phyloP scores from a whole-genome alignment of 2,888 invertebrate genomes.

The Druceiella hillmani region DNA sequence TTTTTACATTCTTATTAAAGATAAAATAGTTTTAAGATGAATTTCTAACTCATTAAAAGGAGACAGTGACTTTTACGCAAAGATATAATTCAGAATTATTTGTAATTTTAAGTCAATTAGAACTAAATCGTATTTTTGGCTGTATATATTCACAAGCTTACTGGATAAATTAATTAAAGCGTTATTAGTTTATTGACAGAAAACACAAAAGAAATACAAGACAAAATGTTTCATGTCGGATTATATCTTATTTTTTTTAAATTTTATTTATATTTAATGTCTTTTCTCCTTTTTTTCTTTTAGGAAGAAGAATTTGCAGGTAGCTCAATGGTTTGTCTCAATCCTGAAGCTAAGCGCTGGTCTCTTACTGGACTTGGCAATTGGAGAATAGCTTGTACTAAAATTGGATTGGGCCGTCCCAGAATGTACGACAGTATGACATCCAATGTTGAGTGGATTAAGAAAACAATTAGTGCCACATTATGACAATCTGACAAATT shows the following conservation, averaged over 20 bases:
- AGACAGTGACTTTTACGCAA: too few species aligned
- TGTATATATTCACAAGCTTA: too few species aligned
- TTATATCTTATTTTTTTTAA: neutral
- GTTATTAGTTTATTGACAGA: too few species aligned
- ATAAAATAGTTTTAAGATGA: too few species aligned
- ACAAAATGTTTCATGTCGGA: too few species aligned
- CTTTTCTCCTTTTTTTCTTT: slow-evolving; percentile 17
- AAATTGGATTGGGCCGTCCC: slow-evolving; percentile 70
- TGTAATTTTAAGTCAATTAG: too few species aligned
- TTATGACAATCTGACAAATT: slow-evolving; percentile 3
- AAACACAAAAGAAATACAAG: too few species aligned
- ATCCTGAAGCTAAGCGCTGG: slow-evolving; percentile 68
- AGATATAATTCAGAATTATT: too few species aligned
- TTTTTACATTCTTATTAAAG: too few species aligned
- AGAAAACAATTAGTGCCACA: slow-evolving; percentile 64
- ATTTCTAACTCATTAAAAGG: too few species aligned
- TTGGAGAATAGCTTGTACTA: slow-evolving; percentile 82
- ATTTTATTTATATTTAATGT: neutral
- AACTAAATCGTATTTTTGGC: too few species aligned
- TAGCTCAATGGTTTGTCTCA: slow-evolving; percentile 77
- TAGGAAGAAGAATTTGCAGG: slow-evolving; percentile 88
- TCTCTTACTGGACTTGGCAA: slow-evolving; percentile 74
- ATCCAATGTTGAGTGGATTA: slow-evolving; percentile 82
- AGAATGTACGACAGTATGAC: slow-evolving; percentile 78
- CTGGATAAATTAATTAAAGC: too few species aligned